Evolutionary conservation across 1,140 invertebrate genomes (phyloP).

Genomic region (Diploscapter pachys): DNA sequence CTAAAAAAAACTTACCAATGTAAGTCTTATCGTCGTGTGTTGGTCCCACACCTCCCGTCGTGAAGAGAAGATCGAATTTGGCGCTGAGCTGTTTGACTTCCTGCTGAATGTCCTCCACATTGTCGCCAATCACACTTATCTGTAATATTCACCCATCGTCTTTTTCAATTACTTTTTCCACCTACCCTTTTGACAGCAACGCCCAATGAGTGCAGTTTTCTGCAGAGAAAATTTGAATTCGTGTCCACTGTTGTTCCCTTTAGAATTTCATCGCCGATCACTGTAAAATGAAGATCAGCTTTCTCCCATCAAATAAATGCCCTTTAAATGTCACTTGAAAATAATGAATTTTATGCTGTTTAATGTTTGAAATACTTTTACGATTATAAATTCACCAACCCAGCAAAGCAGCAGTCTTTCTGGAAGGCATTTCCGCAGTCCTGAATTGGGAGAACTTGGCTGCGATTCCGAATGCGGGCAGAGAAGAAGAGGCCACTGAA

Average conservation of each 20-base stretch:
- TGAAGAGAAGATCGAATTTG: slow-evolving; percentile 69
- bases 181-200: slow-evolving; percentile 62
- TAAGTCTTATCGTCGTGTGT: slow-evolving; percentile 82
- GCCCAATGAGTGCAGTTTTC: slow-evolving; percentile 70
- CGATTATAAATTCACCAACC: no score
- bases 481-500: no score
- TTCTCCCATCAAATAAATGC: no score
- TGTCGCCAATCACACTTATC: slow-evolving; percentile 73
- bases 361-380: no score
- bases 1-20: slow-evolving; percentile 64
- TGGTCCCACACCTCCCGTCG: slow-evolving; percentile 76
- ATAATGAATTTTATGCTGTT: no score
- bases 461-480: no score
- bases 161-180: slow-evolving; percentile 1
- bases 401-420: no score
- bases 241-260: slow-evolving; percentile 74
- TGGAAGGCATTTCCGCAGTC: no score
- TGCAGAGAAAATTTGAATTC: slow-evolving; percentile 72
- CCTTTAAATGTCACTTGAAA: no score
- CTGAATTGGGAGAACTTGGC: no score
- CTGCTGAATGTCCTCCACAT: slow-evolving; percentile 69
- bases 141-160: slow-evolving; percentile 57
- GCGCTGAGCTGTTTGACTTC: slow-evolving; percentile 71
- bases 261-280: slow-evolving; percentile 81
- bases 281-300: slow-evolving; percentile 36